These are phyloP conservation scores for Anthopleura xanthogrammica DNA, from an alignment of 92 coral and sea anemone species.

Conservation along the genomic window DNA sequence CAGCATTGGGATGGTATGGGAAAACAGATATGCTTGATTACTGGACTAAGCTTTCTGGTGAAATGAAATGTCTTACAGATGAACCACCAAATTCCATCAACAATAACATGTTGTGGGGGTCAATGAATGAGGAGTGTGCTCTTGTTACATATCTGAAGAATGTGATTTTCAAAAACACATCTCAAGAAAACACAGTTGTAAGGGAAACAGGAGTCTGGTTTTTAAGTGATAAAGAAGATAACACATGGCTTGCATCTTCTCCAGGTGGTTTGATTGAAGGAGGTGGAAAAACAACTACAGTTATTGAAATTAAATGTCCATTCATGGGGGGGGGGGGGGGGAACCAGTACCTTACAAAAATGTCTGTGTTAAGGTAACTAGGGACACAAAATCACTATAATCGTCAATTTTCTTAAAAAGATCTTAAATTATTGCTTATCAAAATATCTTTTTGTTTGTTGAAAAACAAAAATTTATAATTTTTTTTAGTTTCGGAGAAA, in stretches of 20 bases:
- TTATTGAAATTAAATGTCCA: slow-evolving; percentile 40
- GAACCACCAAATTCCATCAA: too few relatives aligned
- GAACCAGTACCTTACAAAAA: slow-evolving; percentile 35
- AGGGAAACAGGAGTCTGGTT: slow-evolving; percentile 48
- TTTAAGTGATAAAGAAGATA: background rate
- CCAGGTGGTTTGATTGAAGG: slow-evolving; percentile 36
- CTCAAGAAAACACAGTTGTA: background rate
- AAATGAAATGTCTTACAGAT: too few relatives aligned
- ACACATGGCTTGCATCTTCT: slow-evolving; percentile 42
- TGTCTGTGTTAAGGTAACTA: too few relatives aligned
- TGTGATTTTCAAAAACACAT: background rate
- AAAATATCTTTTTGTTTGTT: too few relatives aligned
- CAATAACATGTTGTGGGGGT: slow-evolving; percentile 61
- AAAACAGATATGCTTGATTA: slow-evolving; percentile 21
- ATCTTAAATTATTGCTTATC: too few relatives aligned
- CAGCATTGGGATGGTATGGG: slow-evolving; percentile 38
- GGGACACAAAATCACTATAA: too few relatives aligned
- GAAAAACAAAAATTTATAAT: too few relatives aligned
- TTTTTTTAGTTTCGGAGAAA: too few relatives aligned
- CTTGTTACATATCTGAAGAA: slow-evolving; percentile 19
- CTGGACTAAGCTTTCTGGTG: background rate
- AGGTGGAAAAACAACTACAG: slow-evolving; percentile 5
- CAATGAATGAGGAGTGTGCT: slow-evolving; percentile 45
- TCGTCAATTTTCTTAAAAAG: too few relatives aligned
- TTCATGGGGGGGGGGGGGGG: slow-evolving; percentile 36